These are phyloP conservation scores for Addax nasomaculatus DNA, from an alignment of 2,113 vertebrate genomes.

Conservation along the genomic window DNA sequence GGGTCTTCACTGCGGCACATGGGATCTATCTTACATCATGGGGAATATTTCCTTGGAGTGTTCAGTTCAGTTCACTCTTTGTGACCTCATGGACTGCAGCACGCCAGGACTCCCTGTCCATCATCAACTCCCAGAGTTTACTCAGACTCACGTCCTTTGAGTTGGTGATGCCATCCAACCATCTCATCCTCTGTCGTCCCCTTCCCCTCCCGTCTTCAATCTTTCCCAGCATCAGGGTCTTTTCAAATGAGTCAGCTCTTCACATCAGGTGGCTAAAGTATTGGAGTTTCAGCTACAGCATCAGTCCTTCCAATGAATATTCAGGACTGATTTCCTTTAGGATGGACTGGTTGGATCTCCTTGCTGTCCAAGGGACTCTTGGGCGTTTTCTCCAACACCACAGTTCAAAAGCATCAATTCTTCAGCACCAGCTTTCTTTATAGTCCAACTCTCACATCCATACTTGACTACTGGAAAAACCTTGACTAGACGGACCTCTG, in stretches of 20 bases:
- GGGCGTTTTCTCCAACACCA: not conserved
- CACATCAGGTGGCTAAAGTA: not conserved
- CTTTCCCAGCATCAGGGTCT: not conserved
- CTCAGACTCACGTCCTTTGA: not conserved
- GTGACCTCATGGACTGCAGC: not conserved
- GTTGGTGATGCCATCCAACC: not conserved
- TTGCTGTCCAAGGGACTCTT: not conserved
- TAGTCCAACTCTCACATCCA: not conserved
- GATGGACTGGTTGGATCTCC: not conserved
- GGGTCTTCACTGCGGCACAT: not conserved
- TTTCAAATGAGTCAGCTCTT: not conserved
- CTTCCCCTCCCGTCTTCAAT: not conserved
- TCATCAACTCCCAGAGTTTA: not conserved
- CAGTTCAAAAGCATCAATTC: not conserved
- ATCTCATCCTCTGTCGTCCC: not conserved
- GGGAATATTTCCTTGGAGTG: not conserved
- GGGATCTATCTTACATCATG: not conserved
- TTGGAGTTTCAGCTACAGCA: not conserved
- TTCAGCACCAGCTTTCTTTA: not conserved
- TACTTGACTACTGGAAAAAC: not conserved
- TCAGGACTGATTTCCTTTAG: not conserved
- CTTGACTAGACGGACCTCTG: not conserved
- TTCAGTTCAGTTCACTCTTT: not conserved
- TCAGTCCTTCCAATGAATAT: not conserved
- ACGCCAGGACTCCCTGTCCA: not conserved